These are phyloP conservation scores for Nyctalus aviator DNA, from an alignment of 2,797 vertebrate genomes.

Conservation along the genomic window DNA sequence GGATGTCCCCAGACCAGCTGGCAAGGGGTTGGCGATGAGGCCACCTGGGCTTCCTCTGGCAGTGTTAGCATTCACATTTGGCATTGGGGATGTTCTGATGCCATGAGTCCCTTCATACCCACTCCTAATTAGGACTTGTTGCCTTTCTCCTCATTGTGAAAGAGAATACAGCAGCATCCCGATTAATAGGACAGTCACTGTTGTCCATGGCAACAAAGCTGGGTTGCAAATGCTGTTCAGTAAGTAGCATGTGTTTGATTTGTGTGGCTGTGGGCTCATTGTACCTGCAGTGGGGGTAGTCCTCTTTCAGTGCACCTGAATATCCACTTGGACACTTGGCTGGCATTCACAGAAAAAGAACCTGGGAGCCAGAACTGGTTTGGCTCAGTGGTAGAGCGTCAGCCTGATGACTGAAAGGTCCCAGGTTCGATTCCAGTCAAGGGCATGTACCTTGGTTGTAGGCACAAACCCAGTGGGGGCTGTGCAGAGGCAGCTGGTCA, in stretches of 20 bases:
- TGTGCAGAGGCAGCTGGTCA: no score
- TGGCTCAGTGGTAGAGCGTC: no score
- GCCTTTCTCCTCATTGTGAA: background rate
- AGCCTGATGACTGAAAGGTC: no score
- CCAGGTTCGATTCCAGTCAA: no score
- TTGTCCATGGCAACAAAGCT: conserved; percentile 38
- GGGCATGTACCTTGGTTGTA: no score
- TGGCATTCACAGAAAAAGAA: fast-evolving
- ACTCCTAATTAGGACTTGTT: background rate
- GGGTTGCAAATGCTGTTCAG: background rate
- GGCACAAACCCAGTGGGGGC: no score
- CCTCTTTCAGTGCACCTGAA: background rate
- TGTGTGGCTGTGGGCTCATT: background rate
- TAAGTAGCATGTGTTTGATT: background rate
- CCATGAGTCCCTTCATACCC: background rate
- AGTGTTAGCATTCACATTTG: background rate
- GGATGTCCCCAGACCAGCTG: background rate
- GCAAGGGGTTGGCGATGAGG: background rate
- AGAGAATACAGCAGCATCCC: background rate
- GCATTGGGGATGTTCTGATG: background rate
- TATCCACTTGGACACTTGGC: background rate
- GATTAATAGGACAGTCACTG: background rate
- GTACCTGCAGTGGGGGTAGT: background rate
- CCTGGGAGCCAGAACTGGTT: background rate
- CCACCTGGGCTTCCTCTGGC: background rate